Base-by-base conservation (phyloP, 2,888 invertebrate genomes). In the Sphecodes monilicornis region DNA sequence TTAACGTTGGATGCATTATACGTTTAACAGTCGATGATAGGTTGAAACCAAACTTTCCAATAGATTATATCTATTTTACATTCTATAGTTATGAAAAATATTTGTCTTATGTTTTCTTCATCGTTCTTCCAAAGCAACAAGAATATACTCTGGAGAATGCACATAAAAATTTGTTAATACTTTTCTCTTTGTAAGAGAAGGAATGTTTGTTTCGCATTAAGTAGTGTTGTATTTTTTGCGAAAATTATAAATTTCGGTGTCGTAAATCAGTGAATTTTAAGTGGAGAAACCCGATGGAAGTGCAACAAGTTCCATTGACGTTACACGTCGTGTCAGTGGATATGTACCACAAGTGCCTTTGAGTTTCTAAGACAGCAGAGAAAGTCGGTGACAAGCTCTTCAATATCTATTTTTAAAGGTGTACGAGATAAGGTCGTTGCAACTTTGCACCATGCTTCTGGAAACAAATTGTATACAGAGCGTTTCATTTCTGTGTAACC, bases 311-410 rank as follows among this genome's bases (percentile, higher is more conserved):
- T 66, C 46, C 75, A 13, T 43, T 29, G 70, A 18, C 18, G 29
- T 43, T 29, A 6, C 43, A 2, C 18, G 43, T 71, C 75, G 69
- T 57, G 76, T 41, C 74, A n/a, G 36, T 64, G 79, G 72, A 78
- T 75, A n/a, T n/a, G n/a, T n/a, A 69, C 84, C 64, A 36, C 32
- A 50, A 69, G 72, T 26, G 26, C 54, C 54, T 57, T 57, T 26
- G n/a, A 68, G 81, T 81, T 75, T 77, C 76, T 74, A 76, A 76
- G 78, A 71, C 81, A 69, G 78, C 50, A 85, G 86, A 79, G 82
- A 85, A 87, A 85, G 83, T 83, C 82, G 77, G 57, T 74, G 80
- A 81, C 79, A 85, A 81, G 54, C 80, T 80, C 69, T 82, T 57
- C 57, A 66, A 80, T 70, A 73, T 32, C 57, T 76, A 78, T 84